phyloP scores from a whole-genome alignment of 2,888 invertebrate species.

The Galeopsomyia nigrocyanea region DNA sequence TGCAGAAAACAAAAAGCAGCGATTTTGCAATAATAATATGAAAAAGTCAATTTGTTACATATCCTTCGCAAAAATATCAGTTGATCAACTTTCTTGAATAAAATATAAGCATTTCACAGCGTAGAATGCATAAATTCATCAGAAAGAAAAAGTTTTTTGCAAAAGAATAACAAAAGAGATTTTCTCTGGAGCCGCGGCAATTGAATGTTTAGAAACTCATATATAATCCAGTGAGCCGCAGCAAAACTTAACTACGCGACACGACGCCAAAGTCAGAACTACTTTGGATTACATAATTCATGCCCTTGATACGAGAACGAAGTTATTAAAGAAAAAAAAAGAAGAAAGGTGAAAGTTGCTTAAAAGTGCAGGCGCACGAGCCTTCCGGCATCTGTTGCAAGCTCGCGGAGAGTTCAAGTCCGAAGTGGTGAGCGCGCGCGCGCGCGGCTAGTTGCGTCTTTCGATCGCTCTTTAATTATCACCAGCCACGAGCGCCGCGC shows the following conservation, averaged over 20 bases:
- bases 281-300: slow-evolving; percentile 23
- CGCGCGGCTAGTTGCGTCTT: slow-evolving; percentile 24
- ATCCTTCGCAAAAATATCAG: too few species aligned
- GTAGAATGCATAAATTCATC: too few species aligned
- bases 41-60: too few species aligned
- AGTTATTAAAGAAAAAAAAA: neutral
- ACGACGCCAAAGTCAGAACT: slow-evolving; percentile 15
- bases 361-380: too few species aligned
- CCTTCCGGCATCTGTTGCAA: neutral
- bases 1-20: too few species aligned
- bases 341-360: neutral
- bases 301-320: slow-evolving; percentile 1
- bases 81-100: too few species aligned
- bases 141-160: too few species aligned
- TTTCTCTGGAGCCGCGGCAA: too few species aligned
- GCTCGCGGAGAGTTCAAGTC: neutral
- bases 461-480: slow-evolving; percentile 55
- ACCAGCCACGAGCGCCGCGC: slow-evolving; percentile 30
- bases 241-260: neutral
- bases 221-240: neutral
- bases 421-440: neutral
- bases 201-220: too few species aligned
- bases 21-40: too few species aligned
- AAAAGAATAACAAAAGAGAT: too few species aligned
- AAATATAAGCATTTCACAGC: too few species aligned